phyloP scores from a whole-genome alignment of 2,113 vertebrate genomes.

The Catharus minimus region DNA sequence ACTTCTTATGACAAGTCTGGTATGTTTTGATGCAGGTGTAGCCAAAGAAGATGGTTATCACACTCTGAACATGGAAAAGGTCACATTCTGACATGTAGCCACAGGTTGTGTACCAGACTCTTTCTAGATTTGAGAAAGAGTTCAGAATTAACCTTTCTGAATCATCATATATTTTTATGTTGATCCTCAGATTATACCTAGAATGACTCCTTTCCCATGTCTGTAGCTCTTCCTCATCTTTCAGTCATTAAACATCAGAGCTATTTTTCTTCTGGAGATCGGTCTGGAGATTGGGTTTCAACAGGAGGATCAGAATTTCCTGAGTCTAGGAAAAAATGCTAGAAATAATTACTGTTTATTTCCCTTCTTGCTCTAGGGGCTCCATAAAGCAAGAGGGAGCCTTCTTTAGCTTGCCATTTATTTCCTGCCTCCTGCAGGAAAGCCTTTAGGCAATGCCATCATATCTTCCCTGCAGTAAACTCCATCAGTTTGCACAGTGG shows the following conservation, averaged over 20 bases:
- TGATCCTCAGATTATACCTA: neutral
- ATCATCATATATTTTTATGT: neutral
- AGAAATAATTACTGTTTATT: neutral
- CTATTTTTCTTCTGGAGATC: neutral
- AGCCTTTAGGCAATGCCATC: neutral
- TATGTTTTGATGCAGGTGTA: neutral
- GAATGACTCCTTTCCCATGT: neutral
- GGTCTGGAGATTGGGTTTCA: neutral
- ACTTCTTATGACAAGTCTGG: neutral
- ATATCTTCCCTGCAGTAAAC: neutral
- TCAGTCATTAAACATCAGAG: neutral
- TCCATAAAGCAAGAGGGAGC: neutral
- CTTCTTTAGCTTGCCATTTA: neutral
- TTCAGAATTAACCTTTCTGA: neutral
- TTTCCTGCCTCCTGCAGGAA: neutral
- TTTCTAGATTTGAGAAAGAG: neutral
- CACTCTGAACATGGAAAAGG: neutral
- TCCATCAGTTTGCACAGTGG: neutral
- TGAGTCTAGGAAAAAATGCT: neutral
- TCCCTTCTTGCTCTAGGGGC: neutral
- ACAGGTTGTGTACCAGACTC: neutral
- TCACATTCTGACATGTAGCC: neutral
- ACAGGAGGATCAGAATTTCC: neutral
- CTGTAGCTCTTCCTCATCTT: neutral
- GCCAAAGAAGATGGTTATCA: neutral